Conservation (phyloP, 2,888 invertebrate genomes). For the Andrena marginata region DNA sequence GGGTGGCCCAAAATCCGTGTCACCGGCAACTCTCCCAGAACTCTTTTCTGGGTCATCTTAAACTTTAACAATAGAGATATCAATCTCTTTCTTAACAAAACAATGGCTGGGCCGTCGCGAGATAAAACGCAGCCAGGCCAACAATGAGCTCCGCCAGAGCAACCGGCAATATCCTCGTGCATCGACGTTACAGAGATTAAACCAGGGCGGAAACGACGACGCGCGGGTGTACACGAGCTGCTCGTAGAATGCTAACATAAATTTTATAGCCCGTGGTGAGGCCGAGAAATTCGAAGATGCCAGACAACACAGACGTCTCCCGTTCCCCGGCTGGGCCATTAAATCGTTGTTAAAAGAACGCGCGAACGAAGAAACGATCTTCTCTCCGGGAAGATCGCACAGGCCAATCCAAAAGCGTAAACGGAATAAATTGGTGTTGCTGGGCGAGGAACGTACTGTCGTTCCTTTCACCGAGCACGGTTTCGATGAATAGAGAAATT, state of each 20-base stretch:
- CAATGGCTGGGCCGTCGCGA: slow-evolving; percentile 15
- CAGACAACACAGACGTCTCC: slow-evolving; percentile 30
- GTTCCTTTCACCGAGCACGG: not conserved
- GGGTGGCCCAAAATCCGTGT: not conserved
- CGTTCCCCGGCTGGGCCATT: slow-evolving; percentile 19
- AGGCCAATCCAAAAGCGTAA: slow-evolving; percentile 13
- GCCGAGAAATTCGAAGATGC: slow-evolving; percentile 65
- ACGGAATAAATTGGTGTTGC: not conserved
- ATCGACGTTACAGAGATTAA: slow-evolving; percentile 35
- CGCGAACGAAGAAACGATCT: slow-evolving; percentile 23
- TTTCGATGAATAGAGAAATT: not conserved
- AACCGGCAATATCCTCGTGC: slow-evolving; percentile 22
- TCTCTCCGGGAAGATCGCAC: not conserved
- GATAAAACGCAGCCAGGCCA: slow-evolving; percentile 15
- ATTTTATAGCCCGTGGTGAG: slow-evolving; percentile 73
- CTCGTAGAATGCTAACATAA: slow-evolving; percentile 68
- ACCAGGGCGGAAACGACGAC: slow-evolving; percentile 10
- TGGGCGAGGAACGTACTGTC: not conserved
- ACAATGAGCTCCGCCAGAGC: slow-evolving; percentile 16
- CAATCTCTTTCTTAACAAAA: slow-evolving; percentile 23
- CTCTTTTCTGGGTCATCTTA: not conserved
- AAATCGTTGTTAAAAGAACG: slow-evolving; percentile 44
- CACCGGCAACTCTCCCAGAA: not conserved
- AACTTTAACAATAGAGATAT: slow-evolving; percentile 9
- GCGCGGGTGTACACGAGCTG: slow-evolving; percentile 35